A percentile compares a stretch with the other conserved stretches of the same genome.
Conservation (phyloP, 2,113 vertebrate species). For the Morone saxatilis region DNA sequence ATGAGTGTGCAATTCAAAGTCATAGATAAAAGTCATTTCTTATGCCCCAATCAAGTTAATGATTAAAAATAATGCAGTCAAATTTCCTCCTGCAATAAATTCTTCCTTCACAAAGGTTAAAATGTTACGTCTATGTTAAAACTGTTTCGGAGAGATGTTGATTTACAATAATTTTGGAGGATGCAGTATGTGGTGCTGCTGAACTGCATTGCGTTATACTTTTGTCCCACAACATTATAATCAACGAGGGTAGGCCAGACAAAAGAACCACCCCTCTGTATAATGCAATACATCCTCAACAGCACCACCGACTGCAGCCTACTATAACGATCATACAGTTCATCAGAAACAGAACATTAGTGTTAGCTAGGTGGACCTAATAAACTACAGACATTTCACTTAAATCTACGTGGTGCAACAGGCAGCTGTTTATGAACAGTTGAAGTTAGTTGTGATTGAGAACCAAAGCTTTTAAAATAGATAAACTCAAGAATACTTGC, state of each 20-base stretch:
- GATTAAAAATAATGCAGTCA: no score
- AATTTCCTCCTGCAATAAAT: no score
- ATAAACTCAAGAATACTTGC: slow-evolving; percentile 82
- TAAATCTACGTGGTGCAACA: not conserved
- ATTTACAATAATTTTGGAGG: no score
- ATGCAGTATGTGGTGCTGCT: no score
- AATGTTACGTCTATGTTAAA: no score
- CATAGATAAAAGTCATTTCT: no score
- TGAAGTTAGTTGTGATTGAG: not conserved
- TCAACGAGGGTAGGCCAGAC: not conserved
- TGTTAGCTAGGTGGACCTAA: not conserved
- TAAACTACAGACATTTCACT: not conserved
- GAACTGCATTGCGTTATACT: no score
- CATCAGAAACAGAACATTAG: not conserved
- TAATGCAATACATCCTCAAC: no score
- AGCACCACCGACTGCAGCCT: no score
- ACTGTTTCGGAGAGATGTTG: no score
- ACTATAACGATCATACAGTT: not conserved
- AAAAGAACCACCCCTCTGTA: not conserved
- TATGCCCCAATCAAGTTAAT: no score
- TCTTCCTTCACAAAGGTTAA: no score
- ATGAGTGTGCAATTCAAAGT: not conserved
- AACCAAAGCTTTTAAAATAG: not conserved
- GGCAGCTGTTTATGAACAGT: not conserved
- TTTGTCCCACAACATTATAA: not conserved